Percentiles rank a stretch among this genome's conserved stretches.
Evolutionary conservation across 2,797 vertebrate species (phyloP).

Genomic region (Urophycis tenuis): DNA sequence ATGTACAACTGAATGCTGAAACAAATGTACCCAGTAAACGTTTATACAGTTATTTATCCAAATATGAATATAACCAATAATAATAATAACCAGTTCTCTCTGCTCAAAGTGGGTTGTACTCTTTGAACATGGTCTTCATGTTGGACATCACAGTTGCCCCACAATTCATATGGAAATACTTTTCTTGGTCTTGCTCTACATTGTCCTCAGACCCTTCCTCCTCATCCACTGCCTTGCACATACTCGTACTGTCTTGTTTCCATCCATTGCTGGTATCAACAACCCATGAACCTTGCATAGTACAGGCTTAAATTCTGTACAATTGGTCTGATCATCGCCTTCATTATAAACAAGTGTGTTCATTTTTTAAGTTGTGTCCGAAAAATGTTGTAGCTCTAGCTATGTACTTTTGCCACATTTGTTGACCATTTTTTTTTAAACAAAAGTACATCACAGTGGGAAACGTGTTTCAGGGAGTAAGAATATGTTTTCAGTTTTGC

Average conservation of each 20-base stretch:
- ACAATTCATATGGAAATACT: not conserved
- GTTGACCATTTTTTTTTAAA: too few species aligned
- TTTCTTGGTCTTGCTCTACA: not conserved
- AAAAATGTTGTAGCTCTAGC: too few species aligned
- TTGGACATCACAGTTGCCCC: not conserved
- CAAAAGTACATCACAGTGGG: too few species aligned
- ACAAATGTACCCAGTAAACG: not conserved
- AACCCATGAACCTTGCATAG: too few species aligned
- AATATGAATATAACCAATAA: too few species aligned
- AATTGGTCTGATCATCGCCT: not conserved
- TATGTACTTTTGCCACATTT: too few species aligned
- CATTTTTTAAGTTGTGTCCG: too few species aligned
- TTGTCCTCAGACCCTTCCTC: not conserved
- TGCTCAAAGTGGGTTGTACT: conserved; percentile 23
- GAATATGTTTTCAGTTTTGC: too few species aligned
- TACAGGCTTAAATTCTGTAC: not conserved
- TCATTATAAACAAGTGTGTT: not conserved
- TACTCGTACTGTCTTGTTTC: too few species aligned
- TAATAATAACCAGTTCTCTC: too few species aligned
- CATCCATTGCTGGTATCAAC: not conserved
- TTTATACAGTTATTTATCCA: not conserved
- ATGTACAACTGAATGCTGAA: not conserved
- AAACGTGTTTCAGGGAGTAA: too few species aligned
- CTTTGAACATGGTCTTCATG: conserved; percentile 23
- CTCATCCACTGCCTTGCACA: not conserved